These are phyloP conservation scores for Cladorhizidae sp. DNA, from an alignment of 37 sponge, comb jelly and placozoan species.

Conservation along the genomic window DNA sequence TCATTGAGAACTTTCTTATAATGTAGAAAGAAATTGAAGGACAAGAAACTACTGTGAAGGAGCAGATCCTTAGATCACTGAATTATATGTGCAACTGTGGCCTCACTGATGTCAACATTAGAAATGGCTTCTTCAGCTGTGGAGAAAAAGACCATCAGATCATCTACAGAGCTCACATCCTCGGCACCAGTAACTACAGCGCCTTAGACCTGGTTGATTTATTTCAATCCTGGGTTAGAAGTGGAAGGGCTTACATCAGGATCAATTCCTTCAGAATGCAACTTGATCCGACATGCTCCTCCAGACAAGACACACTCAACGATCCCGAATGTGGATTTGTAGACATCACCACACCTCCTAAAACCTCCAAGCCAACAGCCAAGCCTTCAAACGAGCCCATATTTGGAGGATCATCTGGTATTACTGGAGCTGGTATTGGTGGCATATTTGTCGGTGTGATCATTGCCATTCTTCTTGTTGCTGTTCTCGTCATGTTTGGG, in stretches of 20 bases:
- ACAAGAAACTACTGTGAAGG: neutral
- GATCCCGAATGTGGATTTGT: conserved; percentile 19
- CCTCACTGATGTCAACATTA: neutral
- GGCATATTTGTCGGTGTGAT: conserved; percentile 9
- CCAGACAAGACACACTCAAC: neutral
- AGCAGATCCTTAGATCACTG: conserved; percentile 1
- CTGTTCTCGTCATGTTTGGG: neutral
- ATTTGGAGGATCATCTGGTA: too few relatives aligned
- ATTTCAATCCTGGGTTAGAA: conserved; percentile 27
- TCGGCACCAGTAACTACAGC: conserved; percentile 18
- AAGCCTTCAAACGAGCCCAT: too few relatives aligned
- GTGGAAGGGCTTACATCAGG: neutral
- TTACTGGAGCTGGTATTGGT: conserved; percentile 1
- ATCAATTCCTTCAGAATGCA: conserved; percentile 2
- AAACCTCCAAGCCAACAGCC: neutral
- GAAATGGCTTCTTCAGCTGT: conserved; percentile 18
- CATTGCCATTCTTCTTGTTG: conserved; percentile 5
- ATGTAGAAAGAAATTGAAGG: neutral
- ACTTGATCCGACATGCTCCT: conserved; percentile 17
- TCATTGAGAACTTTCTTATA: neutral
- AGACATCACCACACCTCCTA: neutral
- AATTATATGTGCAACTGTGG: conserved; percentile 13
- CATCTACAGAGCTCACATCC: conserved; percentile 24
- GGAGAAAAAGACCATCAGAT: conserved; percentile 16
- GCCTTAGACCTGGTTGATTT: conserved; percentile 10